phyloP scores from a whole-genome alignment of 2,888 invertebrate species.

The Drosophila sordidula region DNA sequence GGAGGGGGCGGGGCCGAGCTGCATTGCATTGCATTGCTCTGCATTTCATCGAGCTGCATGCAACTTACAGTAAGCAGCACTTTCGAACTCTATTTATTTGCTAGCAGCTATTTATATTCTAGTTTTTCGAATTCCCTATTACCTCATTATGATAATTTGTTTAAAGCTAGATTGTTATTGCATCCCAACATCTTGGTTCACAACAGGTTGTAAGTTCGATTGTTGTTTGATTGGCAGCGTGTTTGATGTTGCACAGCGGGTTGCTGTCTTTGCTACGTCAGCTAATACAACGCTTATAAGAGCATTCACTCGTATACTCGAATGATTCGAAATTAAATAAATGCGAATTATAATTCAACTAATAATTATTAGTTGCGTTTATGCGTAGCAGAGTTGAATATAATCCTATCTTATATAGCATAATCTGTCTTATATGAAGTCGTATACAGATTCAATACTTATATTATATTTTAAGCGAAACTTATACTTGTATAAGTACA shows the following conservation, averaged over 20 bases:
- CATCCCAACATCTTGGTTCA: neutral
- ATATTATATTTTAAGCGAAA: neutral
- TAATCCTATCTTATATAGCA: neutral
- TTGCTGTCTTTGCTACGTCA: constrained; percentile 33
- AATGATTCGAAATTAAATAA: constrained; percentile 11
- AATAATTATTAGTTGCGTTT: constrained; percentile 6
- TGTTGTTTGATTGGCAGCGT: constrained; percentile 9
- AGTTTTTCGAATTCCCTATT: neutral
- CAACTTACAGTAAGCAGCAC: neutral
- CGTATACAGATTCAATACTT: neutral
- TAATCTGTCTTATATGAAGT: constrained; percentile 9
- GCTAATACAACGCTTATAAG: constrained; percentile 36
- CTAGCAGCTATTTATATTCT: neutral
- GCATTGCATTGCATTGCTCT: constrained; percentile 22
- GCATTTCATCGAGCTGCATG: constrained; percentile 28
- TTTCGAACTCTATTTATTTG: neutral
- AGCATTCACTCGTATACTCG: neutral
- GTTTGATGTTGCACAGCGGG: constrained; percentile 35
- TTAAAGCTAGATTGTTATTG: neutral
- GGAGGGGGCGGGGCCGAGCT: neutral
- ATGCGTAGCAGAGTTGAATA: constrained; percentile 12
- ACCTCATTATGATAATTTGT: constrained; percentile 4
- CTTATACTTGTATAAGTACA: no score
- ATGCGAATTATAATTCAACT: no score
- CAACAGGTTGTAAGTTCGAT: constrained; percentile 29